These are phyloP conservation scores for Megaustenia siamemsis DNA, from an alignment of 2,888 invertebrate species.

Conservation along the genomic window DNA sequence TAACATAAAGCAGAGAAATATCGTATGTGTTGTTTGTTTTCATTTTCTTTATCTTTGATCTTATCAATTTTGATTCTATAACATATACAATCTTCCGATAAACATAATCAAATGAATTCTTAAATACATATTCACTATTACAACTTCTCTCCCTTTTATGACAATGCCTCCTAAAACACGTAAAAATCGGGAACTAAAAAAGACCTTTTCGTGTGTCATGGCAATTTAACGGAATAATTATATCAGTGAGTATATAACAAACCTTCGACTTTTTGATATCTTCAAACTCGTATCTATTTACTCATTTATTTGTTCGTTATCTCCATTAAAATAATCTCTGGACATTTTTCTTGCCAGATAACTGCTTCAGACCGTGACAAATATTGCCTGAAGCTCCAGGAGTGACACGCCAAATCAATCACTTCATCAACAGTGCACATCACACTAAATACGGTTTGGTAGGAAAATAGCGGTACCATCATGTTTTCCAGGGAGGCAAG, in stretches of 20 bases:
- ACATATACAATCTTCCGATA: too few relatives aligned
- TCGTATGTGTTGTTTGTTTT: too few relatives aligned
- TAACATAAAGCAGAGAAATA: too few relatives aligned
- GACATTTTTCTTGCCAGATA: neutral
- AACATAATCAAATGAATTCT: too few relatives aligned
- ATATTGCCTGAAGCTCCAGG: neutral
- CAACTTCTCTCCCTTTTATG: too few relatives aligned
- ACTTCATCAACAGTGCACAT: conserved; percentile 4
- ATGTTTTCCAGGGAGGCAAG: neutral
- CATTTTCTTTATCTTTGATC: too few relatives aligned
- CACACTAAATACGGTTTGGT: neutral
- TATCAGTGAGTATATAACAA: conserved; percentile 2
- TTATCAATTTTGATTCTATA: too few relatives aligned
- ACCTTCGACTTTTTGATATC: conserved; percentile 6
- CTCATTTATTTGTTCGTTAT: conserved; percentile 19
- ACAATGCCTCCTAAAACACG: too few relatives aligned
- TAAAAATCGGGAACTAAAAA: too few relatives aligned
- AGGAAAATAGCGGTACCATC: neutral
- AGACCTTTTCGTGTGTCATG: neutral
- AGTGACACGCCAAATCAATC: conserved; percentile 14
- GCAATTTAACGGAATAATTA: neutral
- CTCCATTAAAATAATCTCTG: neutral
- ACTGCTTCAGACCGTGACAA: neutral
- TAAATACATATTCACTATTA: too few relatives aligned
- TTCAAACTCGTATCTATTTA: neutral